A percentile compares a stretch with the other conserved stretches of the same genome.
Conservation (phyloP, 64 coral and sea anemone species). For the Platygyra sinensis region DNA sequence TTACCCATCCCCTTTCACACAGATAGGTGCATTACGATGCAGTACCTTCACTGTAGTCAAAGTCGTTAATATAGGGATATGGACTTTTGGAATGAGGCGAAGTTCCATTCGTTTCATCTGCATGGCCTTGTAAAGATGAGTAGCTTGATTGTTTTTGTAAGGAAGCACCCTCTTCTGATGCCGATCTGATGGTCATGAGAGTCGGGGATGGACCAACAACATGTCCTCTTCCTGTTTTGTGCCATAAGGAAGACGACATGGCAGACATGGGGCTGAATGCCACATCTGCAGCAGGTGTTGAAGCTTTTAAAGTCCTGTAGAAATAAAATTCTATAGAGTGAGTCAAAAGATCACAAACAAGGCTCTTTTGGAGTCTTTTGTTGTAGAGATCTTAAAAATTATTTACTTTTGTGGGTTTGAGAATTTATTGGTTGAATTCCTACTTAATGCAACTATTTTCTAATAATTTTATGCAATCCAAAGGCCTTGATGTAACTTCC, state of each 20-base stretch:
- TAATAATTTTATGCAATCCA: too few species aligned
- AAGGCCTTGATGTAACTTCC: too few species aligned
- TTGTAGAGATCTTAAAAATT: too few species aligned
- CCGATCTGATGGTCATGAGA: constrained; percentile 12
- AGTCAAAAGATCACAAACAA: background rate
- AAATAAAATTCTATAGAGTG: background rate
- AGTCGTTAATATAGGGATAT: background rate
- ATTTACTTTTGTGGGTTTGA: too few species aligned
- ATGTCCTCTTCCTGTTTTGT: constrained; percentile 31
- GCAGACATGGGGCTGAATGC: background rate
- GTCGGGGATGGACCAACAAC: constrained; percentile 18
- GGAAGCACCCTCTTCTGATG: background rate
- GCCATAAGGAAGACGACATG: constrained; percentile 32
- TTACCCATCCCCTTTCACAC: too few species aligned
- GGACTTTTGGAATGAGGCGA: background rate
- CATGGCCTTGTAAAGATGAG: constrained; percentile 16
- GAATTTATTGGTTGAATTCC: too few species aligned
- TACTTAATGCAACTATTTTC: too few species aligned
- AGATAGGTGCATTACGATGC: background rate
- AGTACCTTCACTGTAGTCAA: constrained; percentile 30
- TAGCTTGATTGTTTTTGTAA: constrained; percentile 12
- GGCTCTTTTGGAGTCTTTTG: background rate
- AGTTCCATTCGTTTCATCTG: background rate
- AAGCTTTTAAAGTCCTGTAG: constrained; percentile 55
- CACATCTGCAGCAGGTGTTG: constrained; percentile 1